Evolutionary conservation across 92 coral and sea anemone genomes (phyloP).

Genomic region (Porites cylindrica): DNA sequence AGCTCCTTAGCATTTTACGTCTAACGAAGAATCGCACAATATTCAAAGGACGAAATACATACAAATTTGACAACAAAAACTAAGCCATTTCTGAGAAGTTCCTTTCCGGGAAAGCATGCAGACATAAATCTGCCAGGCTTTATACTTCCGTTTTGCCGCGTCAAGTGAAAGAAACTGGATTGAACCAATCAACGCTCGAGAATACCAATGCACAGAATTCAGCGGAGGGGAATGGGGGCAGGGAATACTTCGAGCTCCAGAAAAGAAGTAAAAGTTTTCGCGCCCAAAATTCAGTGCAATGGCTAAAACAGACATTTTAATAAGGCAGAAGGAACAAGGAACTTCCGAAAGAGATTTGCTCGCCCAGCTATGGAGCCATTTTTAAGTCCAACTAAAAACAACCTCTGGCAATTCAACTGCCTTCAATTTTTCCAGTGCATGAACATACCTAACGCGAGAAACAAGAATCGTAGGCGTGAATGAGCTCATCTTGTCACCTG

Average conservation of each 20-base stretch:
- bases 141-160: not conserved
- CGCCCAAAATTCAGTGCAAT: not conserved
- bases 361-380: too few species aligned
- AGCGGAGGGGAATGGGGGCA: not conserved
- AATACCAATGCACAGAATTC: not conserved
- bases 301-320: too few species aligned
- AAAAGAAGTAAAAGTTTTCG: not conserved
- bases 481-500: not conserved
- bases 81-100: not conserved
- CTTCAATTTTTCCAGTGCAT: too few species aligned
- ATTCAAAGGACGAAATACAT: not conserved
- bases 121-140: constrained; percentile 11
- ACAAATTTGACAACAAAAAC: not conserved
- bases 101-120: constrained; percentile 17
- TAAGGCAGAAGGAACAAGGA: too few species aligned
- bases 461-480: not conserved
- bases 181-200: constrained; percentile 9
- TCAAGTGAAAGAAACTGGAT: constrained; percentile 37
- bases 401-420: too few species aligned
- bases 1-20: constrained; percentile 32
- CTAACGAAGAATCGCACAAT: not conserved
- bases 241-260: not conserved
- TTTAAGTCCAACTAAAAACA: too few species aligned
- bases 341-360: too few species aligned
- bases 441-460: not conserved